phyloP scores from a whole-genome alignment of 1,140 invertebrate genomes.

The Samia ricini region DNA sequence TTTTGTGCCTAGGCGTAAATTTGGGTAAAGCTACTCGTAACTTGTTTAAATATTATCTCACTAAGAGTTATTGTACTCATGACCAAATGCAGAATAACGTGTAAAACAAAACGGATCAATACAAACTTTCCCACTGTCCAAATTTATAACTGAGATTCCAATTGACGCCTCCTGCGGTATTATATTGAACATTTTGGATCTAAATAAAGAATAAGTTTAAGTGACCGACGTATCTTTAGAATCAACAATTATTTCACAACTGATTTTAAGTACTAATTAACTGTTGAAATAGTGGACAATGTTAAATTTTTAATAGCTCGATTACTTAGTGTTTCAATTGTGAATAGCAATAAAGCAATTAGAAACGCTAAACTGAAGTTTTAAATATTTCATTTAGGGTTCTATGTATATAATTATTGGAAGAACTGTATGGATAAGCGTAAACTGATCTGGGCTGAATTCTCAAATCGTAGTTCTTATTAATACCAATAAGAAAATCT shows the following conservation, averaged over 20 bases:
- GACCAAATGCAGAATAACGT: conserved; percentile 15
- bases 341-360: not conserved
- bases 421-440: no score
- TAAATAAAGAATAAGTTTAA: not conserved
- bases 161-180: not conserved
- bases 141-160: not conserved
- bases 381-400: not conserved
- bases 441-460: no score
- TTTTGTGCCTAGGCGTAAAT: conserved; percentile 33
- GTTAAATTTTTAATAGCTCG: not conserved
- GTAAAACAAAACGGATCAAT: conserved; percentile 4
- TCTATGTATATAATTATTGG: not conserved
- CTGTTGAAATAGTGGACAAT: not conserved
- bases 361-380: not conserved
- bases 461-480: no score
- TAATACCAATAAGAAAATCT: no score
- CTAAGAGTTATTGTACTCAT: conserved; percentile 27
- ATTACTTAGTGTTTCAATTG: not conserved
- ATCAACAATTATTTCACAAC: not conserved
- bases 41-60: conserved; percentile 20
- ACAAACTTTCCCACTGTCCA: not conserved
- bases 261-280: not conserved
- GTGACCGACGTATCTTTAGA: not conserved
- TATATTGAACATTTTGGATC: not conserved
- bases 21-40: conserved; percentile 25